Percentiles rank a stretch among this genome's conserved stretches.
phyloP scores from a whole-genome alignment of 2,888 invertebrate species.

The Lypha dubia region DNA sequence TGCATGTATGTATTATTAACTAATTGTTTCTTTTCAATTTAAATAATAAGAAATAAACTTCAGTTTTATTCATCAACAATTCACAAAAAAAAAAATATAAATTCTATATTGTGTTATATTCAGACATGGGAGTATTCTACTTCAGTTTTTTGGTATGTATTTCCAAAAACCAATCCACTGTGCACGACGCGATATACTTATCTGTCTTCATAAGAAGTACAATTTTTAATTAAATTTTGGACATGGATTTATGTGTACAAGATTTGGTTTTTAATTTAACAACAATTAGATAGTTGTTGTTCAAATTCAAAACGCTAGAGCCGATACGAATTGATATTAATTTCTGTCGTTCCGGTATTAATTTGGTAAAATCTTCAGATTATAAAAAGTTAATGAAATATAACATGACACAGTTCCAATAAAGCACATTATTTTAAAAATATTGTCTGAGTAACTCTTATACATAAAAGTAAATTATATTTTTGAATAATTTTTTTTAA shows the following conservation, averaged over 20 bases:
- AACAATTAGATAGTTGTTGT: not conserved
- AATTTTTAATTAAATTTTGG: slow-evolving; percentile 44
- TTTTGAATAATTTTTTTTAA: no score
- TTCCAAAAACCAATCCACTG: not conserved
- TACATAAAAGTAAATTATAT: no score
- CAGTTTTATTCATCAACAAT: no score
- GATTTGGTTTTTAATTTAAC: not conserved
- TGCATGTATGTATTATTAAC: no score
- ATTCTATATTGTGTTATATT: no score
- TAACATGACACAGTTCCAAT: no score
- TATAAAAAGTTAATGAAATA: not conserved
- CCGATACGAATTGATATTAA: not conserved
- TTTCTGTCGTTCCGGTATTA: not conserved
- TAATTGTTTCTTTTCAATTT: no score
- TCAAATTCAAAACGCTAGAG: not conserved
- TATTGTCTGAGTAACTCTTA: no score
- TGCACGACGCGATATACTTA: not conserved
- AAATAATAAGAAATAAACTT: no score
- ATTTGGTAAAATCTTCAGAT: not conserved
- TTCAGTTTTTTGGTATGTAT: not conserved
- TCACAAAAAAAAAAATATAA: no score
- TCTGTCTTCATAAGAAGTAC: slow-evolving; percentile 4
- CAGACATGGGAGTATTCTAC: no score
- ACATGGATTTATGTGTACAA: slow-evolving; percentile 19
- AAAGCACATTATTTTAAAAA: no score